Conservation (phyloP, 2,888 invertebrate species). For the Anticlea derivata region DNA sequence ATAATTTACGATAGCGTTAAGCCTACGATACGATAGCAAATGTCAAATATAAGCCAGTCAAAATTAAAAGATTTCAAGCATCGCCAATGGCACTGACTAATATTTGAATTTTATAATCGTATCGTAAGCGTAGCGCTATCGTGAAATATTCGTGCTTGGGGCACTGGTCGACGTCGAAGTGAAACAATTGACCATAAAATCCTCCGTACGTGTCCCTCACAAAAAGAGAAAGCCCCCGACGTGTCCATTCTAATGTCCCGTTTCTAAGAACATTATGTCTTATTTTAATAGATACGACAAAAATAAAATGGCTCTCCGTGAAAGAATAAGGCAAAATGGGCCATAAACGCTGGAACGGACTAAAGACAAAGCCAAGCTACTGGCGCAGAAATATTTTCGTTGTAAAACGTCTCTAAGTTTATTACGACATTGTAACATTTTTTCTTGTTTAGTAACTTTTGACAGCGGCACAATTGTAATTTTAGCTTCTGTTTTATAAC, state of each 20-base stretch:
- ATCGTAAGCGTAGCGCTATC: too few relatives aligned
- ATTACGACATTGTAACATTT: slow-evolving; percentile 74
- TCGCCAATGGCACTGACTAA: too few relatives aligned
- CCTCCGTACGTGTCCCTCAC: slow-evolving; percentile 71
- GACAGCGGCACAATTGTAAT: slow-evolving; percentile 70
- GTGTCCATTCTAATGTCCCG: slow-evolving; percentile 74
- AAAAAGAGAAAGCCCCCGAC: slow-evolving; percentile 74
- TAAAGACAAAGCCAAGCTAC: slow-evolving; percentile 77
- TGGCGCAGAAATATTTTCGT: slow-evolving; percentile 70
- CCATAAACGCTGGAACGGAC: slow-evolving; percentile 64
- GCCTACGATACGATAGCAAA: too few relatives aligned
- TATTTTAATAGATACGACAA: slow-evolving; percentile 77
- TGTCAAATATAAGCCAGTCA: too few relatives aligned
- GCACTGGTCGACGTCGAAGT: slow-evolving; percentile 66
- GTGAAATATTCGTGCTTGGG: too few relatives aligned
- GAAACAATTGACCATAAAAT: slow-evolving; percentile 82
- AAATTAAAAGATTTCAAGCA: too few relatives aligned
- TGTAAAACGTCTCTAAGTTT: slow-evolving; percentile 71
- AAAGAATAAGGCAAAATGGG: slow-evolving; percentile 75
- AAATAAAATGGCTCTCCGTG: slow-evolving; percentile 68
- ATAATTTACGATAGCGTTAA: too few relatives aligned
- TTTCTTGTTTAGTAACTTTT: slow-evolving; percentile 69
- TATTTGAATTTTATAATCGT: too few relatives aligned
- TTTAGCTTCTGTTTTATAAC: slow-evolving; percentile 72
- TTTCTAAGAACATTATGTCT: slow-evolving; percentile 82